Evolutionary conservation across 2,888 invertebrate genomes (phyloP), one percentile per base, ranked within the genome.

Genomic region (Leptura quadrifasciata): DNA sequence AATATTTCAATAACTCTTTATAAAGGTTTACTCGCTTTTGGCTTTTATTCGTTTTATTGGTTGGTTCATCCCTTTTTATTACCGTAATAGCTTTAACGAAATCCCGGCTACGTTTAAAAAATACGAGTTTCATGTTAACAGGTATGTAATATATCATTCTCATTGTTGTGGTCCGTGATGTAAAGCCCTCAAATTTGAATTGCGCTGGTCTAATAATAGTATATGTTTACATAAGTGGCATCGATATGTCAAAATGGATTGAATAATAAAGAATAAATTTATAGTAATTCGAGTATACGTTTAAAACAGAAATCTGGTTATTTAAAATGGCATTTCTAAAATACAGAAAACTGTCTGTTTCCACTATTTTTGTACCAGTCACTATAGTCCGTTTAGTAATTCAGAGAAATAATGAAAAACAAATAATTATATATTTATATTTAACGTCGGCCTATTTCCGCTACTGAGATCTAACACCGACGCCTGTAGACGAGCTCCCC

Each of bases 1-100:
- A 81, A 83, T 82, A 83, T 83, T 82, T 83, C 81, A 83, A 78
- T 83, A 80, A 79, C 77, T 81, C 79, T 79, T 80, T 61, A 79
- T 77, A 71, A 69, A 65, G 78, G 73, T 78, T 79, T 78, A 77
- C 79, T 75, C 76, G 76, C 70, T 76, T 80, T 71, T 69, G 71
- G 74, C 76, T 76, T 78, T 78, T 77, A 79, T 79, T 78, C 79
- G 58, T 76, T 76, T 76, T 76, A 72, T 69, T 69, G 69, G 39
- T 21, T 57, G 55, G 58, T 69, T 54, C 58, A 58, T 58, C 54
- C 39, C 58, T 58, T 69, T 69, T 69, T 58, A 68, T 68, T 67
- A 54, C 67, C 55, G 67, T 54, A 67, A 67, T 54, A 54, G 54
- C 67, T 54, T 67, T 67, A 67, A 17, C 54, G 18, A 67, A 27